These are phyloP conservation scores for Cardiocondyla obscurior DNA, from an alignment of 1,140 invertebrate genomes.

Conservation along the genomic window DNA sequence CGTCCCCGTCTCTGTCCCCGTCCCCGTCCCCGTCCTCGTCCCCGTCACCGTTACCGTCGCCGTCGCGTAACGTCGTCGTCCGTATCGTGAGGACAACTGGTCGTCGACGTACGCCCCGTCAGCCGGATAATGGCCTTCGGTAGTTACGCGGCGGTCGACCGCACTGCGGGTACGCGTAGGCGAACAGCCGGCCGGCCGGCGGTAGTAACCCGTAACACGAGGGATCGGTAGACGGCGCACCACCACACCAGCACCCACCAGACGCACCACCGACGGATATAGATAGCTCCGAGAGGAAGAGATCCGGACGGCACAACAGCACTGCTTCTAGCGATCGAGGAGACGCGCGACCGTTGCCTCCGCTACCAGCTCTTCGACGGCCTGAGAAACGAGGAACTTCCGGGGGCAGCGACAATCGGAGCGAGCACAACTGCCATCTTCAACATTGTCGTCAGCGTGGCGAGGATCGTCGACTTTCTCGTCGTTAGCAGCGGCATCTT, in stretches of 20 bases:
- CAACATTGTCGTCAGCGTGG: slow-evolving; percentile 46
- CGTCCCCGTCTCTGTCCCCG: slow-evolving; percentile 11
- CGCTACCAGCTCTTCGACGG: slow-evolving; percentile 66
- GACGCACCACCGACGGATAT: slow-evolving; percentile 57
- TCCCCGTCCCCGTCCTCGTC: background rate
- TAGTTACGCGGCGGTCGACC: slow-evolving; percentile 54
- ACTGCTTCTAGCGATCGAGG: slow-evolving; percentile 58
- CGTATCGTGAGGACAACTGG: slow-evolving; percentile 18
- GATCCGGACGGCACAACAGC: slow-evolving; percentile 69
- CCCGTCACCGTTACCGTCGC: background rate
- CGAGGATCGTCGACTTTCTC: slow-evolving; percentile 15
- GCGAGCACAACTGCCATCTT: slow-evolving; percentile 41
- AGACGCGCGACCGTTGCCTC: slow-evolving; percentile 58
- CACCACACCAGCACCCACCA: slow-evolving; percentile 66
- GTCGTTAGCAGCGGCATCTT: slow-evolving; percentile 23
- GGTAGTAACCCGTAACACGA: slow-evolving; percentile 50
- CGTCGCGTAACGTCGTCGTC: slow-evolving; percentile 53
- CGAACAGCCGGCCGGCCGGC: slow-evolving; percentile 62
- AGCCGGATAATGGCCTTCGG: slow-evolving; percentile 29
- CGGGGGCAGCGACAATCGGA: slow-evolving; percentile 22
- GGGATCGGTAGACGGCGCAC: slow-evolving; percentile 66
- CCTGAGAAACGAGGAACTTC: slow-evolving; percentile 61
- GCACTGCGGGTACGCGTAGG: slow-evolving; percentile 65
- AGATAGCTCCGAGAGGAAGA: slow-evolving; percentile 47
- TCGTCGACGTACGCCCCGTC: slow-evolving; percentile 36